Evolutionary conservation across 35 echinoderm and acorn worm genomes (phyloP), one percentile per base, ranked within the genome.

Genomic region (Hemicentrotus pulcherrimus): DNA sequence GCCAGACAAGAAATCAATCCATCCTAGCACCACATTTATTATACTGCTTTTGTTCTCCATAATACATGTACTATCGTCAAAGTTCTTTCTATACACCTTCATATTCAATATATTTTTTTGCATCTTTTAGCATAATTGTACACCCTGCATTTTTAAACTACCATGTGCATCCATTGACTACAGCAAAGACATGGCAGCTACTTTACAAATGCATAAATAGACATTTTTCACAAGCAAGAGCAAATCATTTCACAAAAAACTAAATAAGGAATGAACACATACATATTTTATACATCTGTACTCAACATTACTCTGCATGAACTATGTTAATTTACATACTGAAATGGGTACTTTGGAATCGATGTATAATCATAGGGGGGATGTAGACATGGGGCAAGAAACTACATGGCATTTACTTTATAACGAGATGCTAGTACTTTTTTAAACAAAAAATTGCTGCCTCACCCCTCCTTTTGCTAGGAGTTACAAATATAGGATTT

Each of bases 11-110:
- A 78, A 78, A 22, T 6, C 19, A 28, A 28, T n/a, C 28, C 65
- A 78, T 78, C 19, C 65, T 78, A 78, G 65, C 65, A 78, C 65
- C 65, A 78, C 65, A 78, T 78, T 78, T 78, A 78, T 78, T 78
- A 78, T 78, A 78, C 65, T 78, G 65, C 65, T 78, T 78, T 78
- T 18, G 18, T 78, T 78, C 65, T 78, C 28, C 18, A 18, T 78
- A 78, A 78, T 78, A 78, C 52, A 41, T 59, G 16, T 16, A 59
- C 18, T 78, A n/a, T 78, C 65, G 19, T 78, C 65, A n/a, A n/a
- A 78, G 24, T 78, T 78, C 65, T 78, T 22, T 78, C 65, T 78
- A 78, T 78, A 78, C 65, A 78, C 65, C 5, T 7, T 78, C 65
- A 78, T 78, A 2, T 28, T 78, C 65, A 78, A 78, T 59, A 78